These are phyloP conservation scores for Drosophila pachea DNA, from an alignment of 1,140 invertebrate species.

Conservation along the genomic window DNA sequence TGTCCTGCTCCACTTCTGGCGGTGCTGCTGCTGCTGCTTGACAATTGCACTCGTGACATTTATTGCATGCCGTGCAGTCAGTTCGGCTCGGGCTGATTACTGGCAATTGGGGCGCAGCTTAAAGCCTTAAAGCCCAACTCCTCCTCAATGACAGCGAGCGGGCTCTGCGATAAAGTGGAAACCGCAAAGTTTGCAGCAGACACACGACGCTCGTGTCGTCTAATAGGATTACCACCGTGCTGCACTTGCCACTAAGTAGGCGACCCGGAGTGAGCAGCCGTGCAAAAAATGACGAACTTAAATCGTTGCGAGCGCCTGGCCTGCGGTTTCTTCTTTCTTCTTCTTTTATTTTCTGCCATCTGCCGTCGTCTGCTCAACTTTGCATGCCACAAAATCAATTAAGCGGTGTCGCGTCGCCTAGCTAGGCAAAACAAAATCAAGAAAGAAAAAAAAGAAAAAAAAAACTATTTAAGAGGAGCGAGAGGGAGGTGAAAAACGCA, in stretches of 20 bases:
- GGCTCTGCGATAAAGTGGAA: conserved; percentile 41
- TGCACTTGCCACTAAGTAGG: conserved; percentile 59
- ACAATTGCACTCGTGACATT: conserved; percentile 57
- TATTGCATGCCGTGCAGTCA: conserved; percentile 38
- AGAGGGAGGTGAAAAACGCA: too few relatives aligned
- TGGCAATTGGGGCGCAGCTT: conserved; percentile 21
- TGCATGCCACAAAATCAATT: conserved; percentile 75
- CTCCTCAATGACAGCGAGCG: not conserved
- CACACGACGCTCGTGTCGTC: conserved; percentile 26
- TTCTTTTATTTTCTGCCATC: conserved; percentile 3
- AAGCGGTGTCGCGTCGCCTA: conserved; percentile 41
- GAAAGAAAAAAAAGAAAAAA: too few relatives aligned
- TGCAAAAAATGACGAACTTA: conserved; percentile 41
- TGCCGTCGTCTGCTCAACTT: conserved; percentile 43
- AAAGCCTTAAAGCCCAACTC: conserved; percentile 47
- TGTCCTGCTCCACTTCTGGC: not conserved
- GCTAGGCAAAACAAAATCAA: conserved; percentile 2
- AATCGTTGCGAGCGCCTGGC: conserved; percentile 48
- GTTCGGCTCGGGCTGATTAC: not conserved
- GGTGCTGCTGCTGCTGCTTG: not conserved
- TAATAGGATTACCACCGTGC: conserved; percentile 66
- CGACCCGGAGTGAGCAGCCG: conserved; percentile 4
- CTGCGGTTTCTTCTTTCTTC: conserved; percentile 53
- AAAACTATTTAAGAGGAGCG: too few relatives aligned
- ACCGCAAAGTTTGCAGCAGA: conserved; percentile 60